Conservation (phyloP, 1,140 invertebrate genomes). For the Psilanteris sp. region DNA sequence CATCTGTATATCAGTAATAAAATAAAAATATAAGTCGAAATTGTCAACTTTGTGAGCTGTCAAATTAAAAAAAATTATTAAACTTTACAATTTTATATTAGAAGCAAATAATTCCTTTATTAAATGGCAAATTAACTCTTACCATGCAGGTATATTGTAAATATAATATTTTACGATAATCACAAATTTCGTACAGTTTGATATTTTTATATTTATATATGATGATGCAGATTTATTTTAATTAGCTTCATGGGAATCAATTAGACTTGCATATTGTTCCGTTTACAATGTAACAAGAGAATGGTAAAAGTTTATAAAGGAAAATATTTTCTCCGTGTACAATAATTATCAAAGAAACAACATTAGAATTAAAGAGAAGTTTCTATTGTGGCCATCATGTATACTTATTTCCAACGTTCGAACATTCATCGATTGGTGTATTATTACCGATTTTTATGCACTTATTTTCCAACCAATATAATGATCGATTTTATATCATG, state of each 20-base stretch:
- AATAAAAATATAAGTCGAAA: too few species aligned
- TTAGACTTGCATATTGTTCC: slow-evolving; percentile 8
- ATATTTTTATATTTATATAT: too few species aligned
- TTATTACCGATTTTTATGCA: not conserved
- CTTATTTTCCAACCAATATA: not conserved
- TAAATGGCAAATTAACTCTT: too few species aligned
- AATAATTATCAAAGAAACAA: slow-evolving; percentile 6
- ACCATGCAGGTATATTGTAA: too few species aligned
- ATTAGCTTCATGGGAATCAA: slow-evolving; percentile 10
- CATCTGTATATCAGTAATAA: too few species aligned
- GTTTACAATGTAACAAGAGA: slow-evolving; percentile 9
- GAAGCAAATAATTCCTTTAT: too few species aligned
- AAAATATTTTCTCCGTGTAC: slow-evolving; percentile 16
- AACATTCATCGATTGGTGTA: not conserved
- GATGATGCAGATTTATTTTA: slow-evolving; percentile 23
- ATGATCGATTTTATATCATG: not conserved
- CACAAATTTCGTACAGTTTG: too few species aligned
- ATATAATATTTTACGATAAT: too few species aligned
- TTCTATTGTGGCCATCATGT: too few species aligned
- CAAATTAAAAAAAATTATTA: too few species aligned
- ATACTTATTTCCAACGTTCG: not conserved
- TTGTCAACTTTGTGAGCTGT: too few species aligned
- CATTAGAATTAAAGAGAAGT: slow-evolving; percentile 17
- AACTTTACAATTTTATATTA: too few species aligned
- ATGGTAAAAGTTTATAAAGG: slow-evolving; percentile 21